A percentile compares a stretch with the other conserved stretches of the same genome.
These are phyloP conservation scores for Origma solitaria DNA, from an alignment of 2,113 vertebrate genomes.

Conservation along the genomic window DNA sequence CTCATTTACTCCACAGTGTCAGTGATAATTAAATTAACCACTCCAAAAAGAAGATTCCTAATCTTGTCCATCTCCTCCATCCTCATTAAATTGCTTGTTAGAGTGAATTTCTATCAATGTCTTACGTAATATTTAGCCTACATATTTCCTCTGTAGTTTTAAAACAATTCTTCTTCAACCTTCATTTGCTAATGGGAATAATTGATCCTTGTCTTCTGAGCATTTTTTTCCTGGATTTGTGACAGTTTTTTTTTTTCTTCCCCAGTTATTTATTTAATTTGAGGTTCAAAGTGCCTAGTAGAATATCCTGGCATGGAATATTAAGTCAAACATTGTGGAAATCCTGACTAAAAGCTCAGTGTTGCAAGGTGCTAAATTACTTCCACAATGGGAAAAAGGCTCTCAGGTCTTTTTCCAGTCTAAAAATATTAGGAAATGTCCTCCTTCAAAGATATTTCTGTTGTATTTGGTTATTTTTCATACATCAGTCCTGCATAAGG, in stretches of 20 bases:
- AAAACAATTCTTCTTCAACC: background rate
- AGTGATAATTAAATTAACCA: background rate
- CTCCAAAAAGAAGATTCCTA: background rate
- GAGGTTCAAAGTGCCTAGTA: background rate
- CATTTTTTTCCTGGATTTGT: background rate
- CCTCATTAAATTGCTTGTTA: background rate
- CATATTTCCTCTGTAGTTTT: background rate
- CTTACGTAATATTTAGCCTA: background rate
- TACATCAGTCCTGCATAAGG: rapidly evolving
- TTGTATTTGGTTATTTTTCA: background rate
- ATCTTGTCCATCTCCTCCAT: background rate
- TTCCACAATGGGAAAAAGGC: background rate
- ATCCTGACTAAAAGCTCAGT: background rate
- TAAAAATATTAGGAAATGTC: background rate
- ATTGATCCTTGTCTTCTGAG: background rate
- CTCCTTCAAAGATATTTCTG: background rate
- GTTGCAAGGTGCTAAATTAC: background rate
- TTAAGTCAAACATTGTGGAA: background rate
- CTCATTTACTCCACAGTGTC: background rate
- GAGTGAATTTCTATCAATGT: background rate
- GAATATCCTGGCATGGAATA: background rate
- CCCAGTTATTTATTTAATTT: background rate
- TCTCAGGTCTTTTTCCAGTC: background rate
- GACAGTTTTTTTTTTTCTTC: background rate
- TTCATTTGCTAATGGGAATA: constrained; percentile 24